A percentile compares a stretch with the other conserved stretches of the same genome.
Evolutionary conservation across 2,113 vertebrate species (phyloP).

Genomic region (Clarias magur): DNA sequence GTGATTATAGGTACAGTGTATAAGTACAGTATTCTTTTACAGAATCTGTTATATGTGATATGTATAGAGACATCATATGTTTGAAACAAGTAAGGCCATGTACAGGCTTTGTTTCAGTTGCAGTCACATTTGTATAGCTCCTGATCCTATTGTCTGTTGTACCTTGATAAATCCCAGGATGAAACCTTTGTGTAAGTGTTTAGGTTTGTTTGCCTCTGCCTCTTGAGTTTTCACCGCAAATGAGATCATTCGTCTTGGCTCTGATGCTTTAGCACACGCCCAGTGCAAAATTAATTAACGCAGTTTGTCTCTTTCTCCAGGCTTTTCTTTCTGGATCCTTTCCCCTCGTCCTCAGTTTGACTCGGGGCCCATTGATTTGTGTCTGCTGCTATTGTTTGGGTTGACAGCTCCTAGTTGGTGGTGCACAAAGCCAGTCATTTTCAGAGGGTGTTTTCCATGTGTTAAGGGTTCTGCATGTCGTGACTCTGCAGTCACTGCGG

Average conservation of each 20-base stretch:
- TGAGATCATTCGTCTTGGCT: constrained; percentile 75
- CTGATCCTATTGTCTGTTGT: constrained; percentile 1
- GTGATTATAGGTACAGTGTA: neutral
- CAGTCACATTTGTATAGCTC: constrained; percentile 11
- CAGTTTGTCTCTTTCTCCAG: constrained; percentile 67
- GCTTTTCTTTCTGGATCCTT: constrained; percentile 54
- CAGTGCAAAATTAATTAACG: constrained; percentile 70
- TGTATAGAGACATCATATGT: neutral
- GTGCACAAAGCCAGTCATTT: constrained; percentile 45
- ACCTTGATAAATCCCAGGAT: constrained; percentile 58
- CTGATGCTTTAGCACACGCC: constrained; percentile 60
- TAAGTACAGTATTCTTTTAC: neutral
- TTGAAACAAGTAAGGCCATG: neutral
- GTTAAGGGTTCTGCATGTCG: constrained; percentile 23
- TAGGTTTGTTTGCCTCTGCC: constrained; percentile 57
- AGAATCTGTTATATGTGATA: too few species aligned
- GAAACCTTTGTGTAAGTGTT: constrained; percentile 53
- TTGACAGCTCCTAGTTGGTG: constrained; percentile 45
- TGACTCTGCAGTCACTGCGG: constrained; percentile 40
- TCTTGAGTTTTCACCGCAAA: constrained; percentile 70
- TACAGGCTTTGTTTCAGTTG: neutral
- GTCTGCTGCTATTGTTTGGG: constrained; percentile 46
- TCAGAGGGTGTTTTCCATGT: constrained; percentile 35
- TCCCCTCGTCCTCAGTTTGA: constrained; percentile 40
- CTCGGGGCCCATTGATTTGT: constrained; percentile 48